Evolutionary conservation across 2,113 vertebrate genomes (phyloP).

Genomic region (Eudorcas thomsonii): DNA sequence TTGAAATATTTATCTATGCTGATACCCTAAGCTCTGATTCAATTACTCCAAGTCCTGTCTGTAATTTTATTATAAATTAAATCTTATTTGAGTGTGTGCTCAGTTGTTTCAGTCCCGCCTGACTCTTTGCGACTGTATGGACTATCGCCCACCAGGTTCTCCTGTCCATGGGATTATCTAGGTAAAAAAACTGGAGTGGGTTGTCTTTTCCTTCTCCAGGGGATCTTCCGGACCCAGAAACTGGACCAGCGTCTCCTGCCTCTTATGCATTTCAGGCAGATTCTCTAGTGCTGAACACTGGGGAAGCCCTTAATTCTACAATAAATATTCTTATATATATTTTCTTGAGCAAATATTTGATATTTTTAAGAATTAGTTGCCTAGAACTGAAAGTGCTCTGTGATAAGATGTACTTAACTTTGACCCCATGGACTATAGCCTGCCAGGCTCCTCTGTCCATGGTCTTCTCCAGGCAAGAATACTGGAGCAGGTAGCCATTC

Average conservation of each 20-base stretch:
- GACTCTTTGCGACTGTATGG: background rate
- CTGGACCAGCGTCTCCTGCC: background rate
- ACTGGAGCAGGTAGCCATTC: background rate
- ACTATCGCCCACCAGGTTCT: background rate
- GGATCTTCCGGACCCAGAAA: background rate
- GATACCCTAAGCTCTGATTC: background rate
- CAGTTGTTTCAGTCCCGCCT: background rate
- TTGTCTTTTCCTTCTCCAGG: background rate
- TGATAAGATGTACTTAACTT: background rate
- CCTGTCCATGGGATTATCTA: background rate
- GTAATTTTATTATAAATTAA: background rate
- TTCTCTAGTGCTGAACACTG: fast-evolving
- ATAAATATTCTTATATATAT: background rate
- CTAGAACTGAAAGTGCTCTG: background rate
- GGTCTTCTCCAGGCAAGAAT: background rate
- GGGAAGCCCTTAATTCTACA: background rate
- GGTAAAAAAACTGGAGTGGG: background rate
- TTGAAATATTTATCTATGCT: conserved; percentile 8
- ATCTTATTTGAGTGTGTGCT: background rate
- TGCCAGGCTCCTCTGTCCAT: background rate
- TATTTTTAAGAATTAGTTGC: background rate
- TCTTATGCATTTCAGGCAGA: background rate
- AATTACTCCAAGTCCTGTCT: background rate
- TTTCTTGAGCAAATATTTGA: background rate
- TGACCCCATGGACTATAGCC: background rate